phyloP scores from a whole-genome alignment of 2,888 invertebrate genomes.

The Protonemura montana region DNA sequence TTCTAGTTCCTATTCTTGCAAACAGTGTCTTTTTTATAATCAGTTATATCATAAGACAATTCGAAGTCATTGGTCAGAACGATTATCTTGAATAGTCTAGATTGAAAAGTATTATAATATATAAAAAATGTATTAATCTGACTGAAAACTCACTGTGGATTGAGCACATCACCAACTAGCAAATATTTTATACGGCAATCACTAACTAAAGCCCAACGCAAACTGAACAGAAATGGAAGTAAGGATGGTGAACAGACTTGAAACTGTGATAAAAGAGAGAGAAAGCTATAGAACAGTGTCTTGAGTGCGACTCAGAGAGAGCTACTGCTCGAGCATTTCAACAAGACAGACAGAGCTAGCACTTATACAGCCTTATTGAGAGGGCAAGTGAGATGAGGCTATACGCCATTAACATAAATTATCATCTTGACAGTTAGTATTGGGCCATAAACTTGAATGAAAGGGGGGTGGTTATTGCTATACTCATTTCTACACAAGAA shows the following conservation, averaged over 20 bases:
- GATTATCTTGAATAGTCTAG: too few species aligned
- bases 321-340: conserved; percentile 35
- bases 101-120: too few species aligned
- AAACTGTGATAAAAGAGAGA: conserved; percentile 32
- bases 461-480: conserved; percentile 37
- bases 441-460: conserved; percentile 49
- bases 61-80: too few species aligned
- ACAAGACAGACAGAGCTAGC: conserved; percentile 41
- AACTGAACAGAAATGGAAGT: conserved; percentile 42
- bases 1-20: too few species aligned
- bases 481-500: conserved; percentile 21
- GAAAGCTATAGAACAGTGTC: neutral
- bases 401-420: conserved; percentile 62
- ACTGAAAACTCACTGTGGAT: neutral
- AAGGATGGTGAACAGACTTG: conserved; percentile 30
- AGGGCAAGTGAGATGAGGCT: conserved; percentile 33
- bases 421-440: conserved; percentile 66
- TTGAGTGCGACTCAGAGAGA: neutral
- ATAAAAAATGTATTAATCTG: too few species aligned
- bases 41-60: too few species aligned
- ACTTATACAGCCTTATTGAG: neutral
- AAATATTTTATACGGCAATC: conserved; percentile 30
- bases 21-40: too few species aligned
- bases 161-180: neutral
- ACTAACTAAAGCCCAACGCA: conserved; percentile 41